Percentiles rank a stretch among this genome's conserved stretches.
phyloP scores from a whole-genome alignment of 2,797 vertebrate genomes.

The Gambusia yucatana region DNA sequence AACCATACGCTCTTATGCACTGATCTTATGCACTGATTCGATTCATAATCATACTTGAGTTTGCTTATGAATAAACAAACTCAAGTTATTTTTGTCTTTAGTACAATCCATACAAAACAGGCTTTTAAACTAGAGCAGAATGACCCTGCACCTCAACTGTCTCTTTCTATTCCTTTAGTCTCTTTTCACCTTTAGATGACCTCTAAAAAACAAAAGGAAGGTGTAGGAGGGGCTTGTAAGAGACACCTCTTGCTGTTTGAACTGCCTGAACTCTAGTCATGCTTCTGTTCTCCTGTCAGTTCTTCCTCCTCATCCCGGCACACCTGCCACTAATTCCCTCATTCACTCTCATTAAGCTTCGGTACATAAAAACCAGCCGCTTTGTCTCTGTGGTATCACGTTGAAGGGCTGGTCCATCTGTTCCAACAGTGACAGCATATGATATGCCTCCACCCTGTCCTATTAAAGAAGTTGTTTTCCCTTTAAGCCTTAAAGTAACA shows the following conservation, averaged over 20 bases:
- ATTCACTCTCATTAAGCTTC: background rate
- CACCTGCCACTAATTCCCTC: conserved; percentile 9
- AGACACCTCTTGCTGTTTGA: background rate
- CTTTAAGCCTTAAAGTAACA: background rate
- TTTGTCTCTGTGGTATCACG: conserved; percentile 8
- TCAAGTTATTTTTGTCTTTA: background rate
- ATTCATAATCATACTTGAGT: too few species aligned
- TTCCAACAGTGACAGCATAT: background rate
- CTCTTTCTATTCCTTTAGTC: background rate
- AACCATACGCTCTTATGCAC: background rate
- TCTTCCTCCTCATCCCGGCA: background rate
- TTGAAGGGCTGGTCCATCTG: conserved; percentile 10
- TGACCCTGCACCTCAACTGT: background rate
- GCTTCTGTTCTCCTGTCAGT: background rate
- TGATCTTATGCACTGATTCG: background rate
- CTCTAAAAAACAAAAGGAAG: background rate
- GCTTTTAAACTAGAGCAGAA: background rate
- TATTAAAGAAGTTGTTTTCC: background rate
- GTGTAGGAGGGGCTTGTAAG: too few species aligned
- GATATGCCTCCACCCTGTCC: background rate
- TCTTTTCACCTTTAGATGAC: background rate
- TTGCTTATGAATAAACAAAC: background rate
- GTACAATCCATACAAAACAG: background rate
- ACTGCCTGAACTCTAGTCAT: background rate
- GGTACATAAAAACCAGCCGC: background rate